Evolutionary conservation across 2,113 vertebrate genomes (phyloP).

Genomic region (Phyllopteryx taeniolatus): DNA sequence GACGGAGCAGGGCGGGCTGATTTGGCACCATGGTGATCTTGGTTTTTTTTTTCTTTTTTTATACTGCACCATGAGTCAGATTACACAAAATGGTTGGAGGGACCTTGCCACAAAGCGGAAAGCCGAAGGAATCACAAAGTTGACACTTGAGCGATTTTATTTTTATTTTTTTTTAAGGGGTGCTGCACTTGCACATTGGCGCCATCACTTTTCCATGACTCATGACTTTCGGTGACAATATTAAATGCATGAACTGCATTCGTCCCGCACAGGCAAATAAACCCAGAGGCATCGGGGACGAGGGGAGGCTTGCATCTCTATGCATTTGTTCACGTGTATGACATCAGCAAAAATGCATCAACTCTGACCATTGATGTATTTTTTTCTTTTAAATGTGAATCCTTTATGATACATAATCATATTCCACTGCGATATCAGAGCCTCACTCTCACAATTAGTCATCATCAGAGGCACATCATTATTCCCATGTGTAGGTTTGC

Average conservation of each 20-base stretch:
- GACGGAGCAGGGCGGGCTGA: background rate
- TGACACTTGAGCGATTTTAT: constrained; percentile 8
- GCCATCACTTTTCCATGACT: constrained; percentile 40
- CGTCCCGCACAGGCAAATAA: constrained; percentile 23
- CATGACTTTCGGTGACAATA: constrained; percentile 32
- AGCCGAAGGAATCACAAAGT: background rate
- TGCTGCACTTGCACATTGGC: constrained; percentile 14
- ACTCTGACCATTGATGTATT: constrained; percentile 17
- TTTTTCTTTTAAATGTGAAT: background rate
- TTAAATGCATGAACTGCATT: constrained; percentile 43
- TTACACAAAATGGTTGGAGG: background rate
- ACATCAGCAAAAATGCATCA: constrained; percentile 35
- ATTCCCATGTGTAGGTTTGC: background rate
- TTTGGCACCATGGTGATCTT: background rate
- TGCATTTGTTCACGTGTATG: constrained; percentile 23
- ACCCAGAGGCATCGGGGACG: constrained; percentile 17
- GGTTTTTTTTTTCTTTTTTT: background rate
- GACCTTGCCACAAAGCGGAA: no score
- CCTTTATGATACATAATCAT: constrained; percentile 17
- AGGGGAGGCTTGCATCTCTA: constrained; percentile 12
- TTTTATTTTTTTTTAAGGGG: constrained; percentile 21
- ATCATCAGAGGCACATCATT: background rate
- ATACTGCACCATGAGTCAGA: background rate
- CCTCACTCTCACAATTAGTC: constrained; percentile 2
- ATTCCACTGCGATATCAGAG: constrained; percentile 1